Conservation (phyloP, 2,888 invertebrate genomes). For the Trissolcus japonicus region DNA sequence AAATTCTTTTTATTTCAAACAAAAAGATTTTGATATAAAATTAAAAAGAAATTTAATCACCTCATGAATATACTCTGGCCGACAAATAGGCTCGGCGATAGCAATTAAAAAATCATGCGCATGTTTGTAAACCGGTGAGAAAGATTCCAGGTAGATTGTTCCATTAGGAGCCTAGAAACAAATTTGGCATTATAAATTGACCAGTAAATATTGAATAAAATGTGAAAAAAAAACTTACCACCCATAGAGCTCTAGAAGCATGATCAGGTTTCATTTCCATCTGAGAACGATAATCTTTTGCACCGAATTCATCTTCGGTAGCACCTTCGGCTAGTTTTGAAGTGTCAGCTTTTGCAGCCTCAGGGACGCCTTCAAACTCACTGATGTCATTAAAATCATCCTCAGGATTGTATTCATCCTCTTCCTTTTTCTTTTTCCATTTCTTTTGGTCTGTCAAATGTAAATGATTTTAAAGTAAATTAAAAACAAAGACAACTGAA, state of each 20-base stretch:
- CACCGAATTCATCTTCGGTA: slow-evolving; percentile 95
- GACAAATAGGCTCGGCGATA: slow-evolving; percentile 98
- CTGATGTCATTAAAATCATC: slow-evolving; percentile 77
- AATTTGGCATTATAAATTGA: too few species aligned
- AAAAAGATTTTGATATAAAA: too few species aligned
- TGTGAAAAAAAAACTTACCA: too few species aligned
- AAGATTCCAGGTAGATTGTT: slow-evolving; percentile 98
- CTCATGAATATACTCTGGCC: slow-evolving; percentile 98
- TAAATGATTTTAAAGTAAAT: too few species aligned
- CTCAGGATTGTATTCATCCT: slow-evolving; percentile 77
- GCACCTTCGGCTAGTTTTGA: slow-evolving; percentile 87
- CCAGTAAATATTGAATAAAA: too few species aligned
- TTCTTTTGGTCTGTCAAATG: slow-evolving; percentile 71
- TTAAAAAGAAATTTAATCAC: too few species aligned
- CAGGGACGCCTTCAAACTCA: slow-evolving; percentile 85
- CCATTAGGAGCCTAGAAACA: slow-evolving; percentile 91
- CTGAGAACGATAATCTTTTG: slow-evolving; percentile 93
- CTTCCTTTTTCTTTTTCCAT: slow-evolving; percentile 78
- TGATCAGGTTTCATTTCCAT: slow-evolving; percentile 75
- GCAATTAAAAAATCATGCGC: slow-evolving; percentile 99
- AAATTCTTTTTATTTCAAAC: too few species aligned
- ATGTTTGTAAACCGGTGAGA: slow-evolving; percentile 99
- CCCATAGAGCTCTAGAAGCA: too few species aligned
- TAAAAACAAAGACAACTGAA: neutral
- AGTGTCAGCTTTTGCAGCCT: slow-evolving; percentile 90